phyloP scores from a whole-genome alignment of 2,797 vertebrate genomes.

The Gambelia wislizenii region DNA sequence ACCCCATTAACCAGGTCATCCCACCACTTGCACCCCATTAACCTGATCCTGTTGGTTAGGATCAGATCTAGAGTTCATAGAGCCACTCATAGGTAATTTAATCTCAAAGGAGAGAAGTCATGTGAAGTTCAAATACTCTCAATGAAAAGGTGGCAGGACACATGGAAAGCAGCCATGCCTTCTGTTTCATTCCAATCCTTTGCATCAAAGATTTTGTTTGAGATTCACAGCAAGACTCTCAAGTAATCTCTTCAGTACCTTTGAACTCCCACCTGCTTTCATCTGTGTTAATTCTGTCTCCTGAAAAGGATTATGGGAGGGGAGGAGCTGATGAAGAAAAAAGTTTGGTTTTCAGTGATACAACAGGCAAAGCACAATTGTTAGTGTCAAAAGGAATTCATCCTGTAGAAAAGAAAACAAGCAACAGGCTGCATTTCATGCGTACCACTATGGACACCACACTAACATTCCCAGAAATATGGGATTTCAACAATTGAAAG shows the following conservation, averaged over 20 bases:
- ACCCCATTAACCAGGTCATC: no score
- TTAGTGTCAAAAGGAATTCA: not conserved
- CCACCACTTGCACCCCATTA: no score
- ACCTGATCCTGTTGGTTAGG: no score
- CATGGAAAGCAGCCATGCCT: not conserved
- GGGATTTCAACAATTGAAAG: slow-evolving; percentile 29
- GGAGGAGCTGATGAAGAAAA: not conserved
- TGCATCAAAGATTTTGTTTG: not conserved
- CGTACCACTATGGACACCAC: not conserved
- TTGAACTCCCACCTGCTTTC: not conserved
- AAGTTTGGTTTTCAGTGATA: not conserved
- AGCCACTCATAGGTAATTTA: not conserved
- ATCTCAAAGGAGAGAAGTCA: not conserved
- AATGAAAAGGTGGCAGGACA: not conserved
- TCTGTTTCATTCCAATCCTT: not conserved
- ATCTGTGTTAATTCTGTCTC: not conserved
- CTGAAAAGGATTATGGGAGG: not conserved
- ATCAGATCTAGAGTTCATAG: slow-evolving; percentile 1
- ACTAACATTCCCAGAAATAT: not conserved
- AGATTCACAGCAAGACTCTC: slow-evolving; percentile 9
- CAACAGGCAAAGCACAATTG: not conserved
- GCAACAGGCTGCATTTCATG: not conserved
- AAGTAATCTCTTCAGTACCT: not conserved
- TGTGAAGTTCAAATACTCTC: not conserved
- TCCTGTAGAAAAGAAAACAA: not conserved